These are phyloP conservation scores for Tarsius wallacei DNA, from an alignment of 2,797 vertebrate species.

Conservation along the genomic window DNA sequence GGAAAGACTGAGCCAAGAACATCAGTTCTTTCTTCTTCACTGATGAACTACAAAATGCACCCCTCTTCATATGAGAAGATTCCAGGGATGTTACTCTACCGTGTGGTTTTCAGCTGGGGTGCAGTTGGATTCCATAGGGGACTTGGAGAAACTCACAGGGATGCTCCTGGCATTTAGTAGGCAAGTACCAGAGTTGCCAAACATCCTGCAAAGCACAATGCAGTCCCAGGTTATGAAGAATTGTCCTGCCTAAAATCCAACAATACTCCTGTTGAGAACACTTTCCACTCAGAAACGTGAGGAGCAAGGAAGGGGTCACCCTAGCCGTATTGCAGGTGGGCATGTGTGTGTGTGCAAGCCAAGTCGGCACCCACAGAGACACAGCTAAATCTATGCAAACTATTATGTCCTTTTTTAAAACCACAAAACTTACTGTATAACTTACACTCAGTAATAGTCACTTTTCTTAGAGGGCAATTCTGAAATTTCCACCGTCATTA, in stretches of 20 bases:
- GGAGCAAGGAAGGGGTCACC: not conserved
- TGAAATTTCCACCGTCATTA: not conserved
- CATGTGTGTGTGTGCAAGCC: rapidly evolving
- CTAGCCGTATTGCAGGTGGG: not conserved
- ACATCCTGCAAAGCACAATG: not conserved
- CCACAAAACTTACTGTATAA: not conserved
- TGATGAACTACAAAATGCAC: not conserved
- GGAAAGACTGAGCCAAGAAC: not conserved
- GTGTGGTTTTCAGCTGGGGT: not conserved
- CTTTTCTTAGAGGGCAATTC: not conserved
- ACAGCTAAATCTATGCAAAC: not conserved
- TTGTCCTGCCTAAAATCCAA: not conserved
- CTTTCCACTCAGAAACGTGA: not conserved
- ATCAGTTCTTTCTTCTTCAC: not conserved
- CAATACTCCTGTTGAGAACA: not conserved
- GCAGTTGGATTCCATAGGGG: not conserved
- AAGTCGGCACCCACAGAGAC: not conserved
- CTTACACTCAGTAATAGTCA: not conserved
- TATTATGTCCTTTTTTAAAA: not conserved
- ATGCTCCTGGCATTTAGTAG: not conserved
- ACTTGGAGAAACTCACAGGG: not conserved
- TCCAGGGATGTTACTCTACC: not conserved
- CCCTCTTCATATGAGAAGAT: not conserved
- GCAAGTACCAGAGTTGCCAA: not conserved
- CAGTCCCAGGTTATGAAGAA: not conserved